phyloP scores from a whole-genome alignment of 2,113 vertebrate species.

The Gallinago jamesoni region DNA sequence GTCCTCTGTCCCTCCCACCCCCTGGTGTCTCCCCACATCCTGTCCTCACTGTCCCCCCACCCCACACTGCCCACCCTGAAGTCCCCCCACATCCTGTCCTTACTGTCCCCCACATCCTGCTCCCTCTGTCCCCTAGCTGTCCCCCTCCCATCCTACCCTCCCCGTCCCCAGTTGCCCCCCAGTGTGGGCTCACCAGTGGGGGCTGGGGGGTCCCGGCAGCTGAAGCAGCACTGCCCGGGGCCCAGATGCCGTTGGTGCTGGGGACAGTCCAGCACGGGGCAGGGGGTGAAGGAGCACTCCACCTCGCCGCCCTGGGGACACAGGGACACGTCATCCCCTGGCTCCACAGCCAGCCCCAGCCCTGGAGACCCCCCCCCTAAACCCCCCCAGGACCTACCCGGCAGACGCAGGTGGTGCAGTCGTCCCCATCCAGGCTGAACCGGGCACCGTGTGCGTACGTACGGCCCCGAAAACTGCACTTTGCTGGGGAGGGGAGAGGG shows the following conservation, averaged over 20 bases:
- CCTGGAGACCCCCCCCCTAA: not conserved
- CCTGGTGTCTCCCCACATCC: too few relatives aligned
- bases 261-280: slow-evolving; percentile 74
- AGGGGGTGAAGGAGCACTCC: slow-evolving; percentile 78
- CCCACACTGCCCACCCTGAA: not conserved
- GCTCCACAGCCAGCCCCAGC: not conserved
- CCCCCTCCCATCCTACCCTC: not conserved
- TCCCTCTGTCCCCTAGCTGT: too few relatives aligned
- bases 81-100: too few relatives aligned
- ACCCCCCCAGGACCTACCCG: slow-evolving; percentile 46
- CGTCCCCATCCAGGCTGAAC: slow-evolving; percentile 72
- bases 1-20: too few relatives aligned
- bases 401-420: slow-evolving; percentile 78
- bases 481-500: slow-evolving; percentile 38
- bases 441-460: slow-evolving; percentile 59
- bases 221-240: slow-evolving; percentile 77
- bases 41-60: too few relatives aligned
- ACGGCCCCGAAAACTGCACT: slow-evolving; percentile 72
- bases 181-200: slow-evolving; percentile 46
- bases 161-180: not conserved
- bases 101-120: too few relatives aligned
- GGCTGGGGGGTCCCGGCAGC: slow-evolving; percentile 65
- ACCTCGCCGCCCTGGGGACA: slow-evolving; percentile 73
- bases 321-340: accelerated
- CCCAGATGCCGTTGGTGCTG: slow-evolving; percentile 73